Conservation (phyloP, 1,140 invertebrate genomes). For the Hylaeus volcanicus region DNA sequence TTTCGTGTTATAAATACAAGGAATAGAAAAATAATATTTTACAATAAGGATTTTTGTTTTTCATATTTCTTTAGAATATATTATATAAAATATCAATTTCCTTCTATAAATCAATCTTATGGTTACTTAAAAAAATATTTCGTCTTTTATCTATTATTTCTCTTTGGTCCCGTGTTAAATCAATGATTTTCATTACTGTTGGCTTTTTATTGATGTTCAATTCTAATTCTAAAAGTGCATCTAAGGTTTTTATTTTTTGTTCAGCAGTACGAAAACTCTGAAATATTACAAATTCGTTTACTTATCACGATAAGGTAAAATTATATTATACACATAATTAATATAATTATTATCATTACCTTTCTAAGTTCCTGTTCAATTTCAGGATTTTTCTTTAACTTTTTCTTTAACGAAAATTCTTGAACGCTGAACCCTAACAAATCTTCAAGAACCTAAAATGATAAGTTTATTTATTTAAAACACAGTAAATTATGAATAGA, state of each 20-base stretch:
- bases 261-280: conserved; percentile 70
- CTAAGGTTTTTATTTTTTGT: conserved; percentile 60
- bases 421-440: conserved; percentile 68
- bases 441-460: conserved; percentile 70
- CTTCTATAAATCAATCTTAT: no score
- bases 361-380: conserved; percentile 66
- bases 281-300: conserved; percentile 32
- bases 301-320: neutral
- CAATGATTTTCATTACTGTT: conserved; percentile 60
- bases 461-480: neutral
- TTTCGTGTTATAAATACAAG: neutral
- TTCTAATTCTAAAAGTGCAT: conserved; percentile 73
- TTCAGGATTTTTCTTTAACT: conserved; percentile 67
- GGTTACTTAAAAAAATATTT: neutral
- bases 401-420: conserved; percentile 72
- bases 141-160: conserved; percentile 38
- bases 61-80: no score
- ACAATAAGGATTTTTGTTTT: no score
- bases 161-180: conserved; percentile 66
- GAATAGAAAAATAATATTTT: neutral
- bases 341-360: conserved; percentile 44
- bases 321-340: neutral
- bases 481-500: conserved; percentile 6
- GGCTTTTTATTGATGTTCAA: conserved; percentile 60
- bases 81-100: no score